Conservation (phyloP, 2,888 invertebrate species). For the Seira musarum region DNA sequence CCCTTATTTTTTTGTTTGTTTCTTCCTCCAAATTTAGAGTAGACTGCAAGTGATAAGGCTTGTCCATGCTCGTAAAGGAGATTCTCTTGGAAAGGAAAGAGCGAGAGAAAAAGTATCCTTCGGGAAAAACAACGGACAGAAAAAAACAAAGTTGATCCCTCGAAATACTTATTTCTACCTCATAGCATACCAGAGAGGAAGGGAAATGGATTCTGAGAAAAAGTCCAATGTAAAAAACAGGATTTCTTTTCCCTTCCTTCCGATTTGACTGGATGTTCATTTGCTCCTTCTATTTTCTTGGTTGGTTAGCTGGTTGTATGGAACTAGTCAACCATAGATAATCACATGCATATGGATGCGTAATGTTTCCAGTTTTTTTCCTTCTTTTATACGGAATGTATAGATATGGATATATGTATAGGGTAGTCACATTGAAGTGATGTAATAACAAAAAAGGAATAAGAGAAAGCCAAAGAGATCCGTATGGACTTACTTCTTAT, state of each 20-base stretch:
- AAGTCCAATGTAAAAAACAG: conserved; percentile 21
- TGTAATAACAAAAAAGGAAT: conserved; percentile 2
- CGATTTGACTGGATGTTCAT: conserved; percentile 13
- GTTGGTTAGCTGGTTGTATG: conserved; percentile 18
- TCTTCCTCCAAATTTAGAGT: conserved; percentile 16
- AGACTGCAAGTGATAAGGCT: conserved; percentile 1
- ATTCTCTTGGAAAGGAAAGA: conserved; percentile 13
- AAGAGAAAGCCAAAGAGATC: background rate
- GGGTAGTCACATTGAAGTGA: background rate
- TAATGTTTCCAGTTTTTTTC: conserved; percentile 4
- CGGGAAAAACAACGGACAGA: conserved; percentile 14
- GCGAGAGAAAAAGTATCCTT: conserved; percentile 9
- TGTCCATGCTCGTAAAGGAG: conserved; percentile 28
- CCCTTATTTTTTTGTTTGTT: conserved; percentile 6
- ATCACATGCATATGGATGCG: conserved; percentile 53
- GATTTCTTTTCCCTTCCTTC: conserved; percentile 7
- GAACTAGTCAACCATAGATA: conserved; percentile 51
- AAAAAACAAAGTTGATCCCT: conserved; percentile 19
- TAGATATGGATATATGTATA: conserved; percentile 11
- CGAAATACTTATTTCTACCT: conserved; percentile 12
- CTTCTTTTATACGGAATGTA: background rate
- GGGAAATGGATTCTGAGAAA: conserved; percentile 22
- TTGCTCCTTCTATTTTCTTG: conserved; percentile 26
- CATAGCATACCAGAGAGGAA: background rate
- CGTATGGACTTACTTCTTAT: conserved; percentile 4